A percentile compares a stretch with the other conserved stretches of the same genome.
Conservation (phyloP, 2,888 invertebrate genomes). For the Cheilosia grossa region DNA sequence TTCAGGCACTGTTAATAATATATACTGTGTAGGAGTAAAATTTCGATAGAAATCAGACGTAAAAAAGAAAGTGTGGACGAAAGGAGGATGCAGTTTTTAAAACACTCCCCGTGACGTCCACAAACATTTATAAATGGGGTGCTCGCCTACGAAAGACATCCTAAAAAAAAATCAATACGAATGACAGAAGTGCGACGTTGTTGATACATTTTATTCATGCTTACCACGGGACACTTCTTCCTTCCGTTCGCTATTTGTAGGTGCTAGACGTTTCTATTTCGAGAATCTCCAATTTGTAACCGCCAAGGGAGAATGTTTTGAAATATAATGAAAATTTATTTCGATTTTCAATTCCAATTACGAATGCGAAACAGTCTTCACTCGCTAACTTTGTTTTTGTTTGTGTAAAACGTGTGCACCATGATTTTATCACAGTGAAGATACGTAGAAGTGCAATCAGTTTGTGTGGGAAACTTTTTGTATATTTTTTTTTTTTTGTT, state of each 20-base stretch:
- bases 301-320: not conserved
- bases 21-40: constrained; percentile 2
- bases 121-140: too few relatives aligned
- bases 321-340: not conserved
- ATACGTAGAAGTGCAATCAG: constrained; percentile 23
- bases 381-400: not conserved
- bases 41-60: not conserved
- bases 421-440: constrained; percentile 1
- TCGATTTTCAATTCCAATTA: not conserved
- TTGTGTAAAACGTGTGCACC: not conserved
- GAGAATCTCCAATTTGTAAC: constrained; percentile 5
- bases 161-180: constrained; percentile 18
- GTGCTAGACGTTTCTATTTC: constrained; percentile 19
- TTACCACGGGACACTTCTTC: not conserved
- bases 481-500: not conserved
- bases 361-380: not conserved
- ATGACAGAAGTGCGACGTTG: not conserved
- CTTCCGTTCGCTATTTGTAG: constrained; percentile 2
- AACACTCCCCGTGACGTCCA: too few relatives aligned
- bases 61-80: not conserved
- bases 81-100: too few relatives aligned
- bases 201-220: constrained; percentile 6
- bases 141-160: not conserved
- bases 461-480: constrained; percentile 18
- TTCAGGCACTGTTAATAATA: not conserved